phyloP scores from a whole-genome alignment of 2,888 invertebrate species.

The Julus scandinavius region DNA sequence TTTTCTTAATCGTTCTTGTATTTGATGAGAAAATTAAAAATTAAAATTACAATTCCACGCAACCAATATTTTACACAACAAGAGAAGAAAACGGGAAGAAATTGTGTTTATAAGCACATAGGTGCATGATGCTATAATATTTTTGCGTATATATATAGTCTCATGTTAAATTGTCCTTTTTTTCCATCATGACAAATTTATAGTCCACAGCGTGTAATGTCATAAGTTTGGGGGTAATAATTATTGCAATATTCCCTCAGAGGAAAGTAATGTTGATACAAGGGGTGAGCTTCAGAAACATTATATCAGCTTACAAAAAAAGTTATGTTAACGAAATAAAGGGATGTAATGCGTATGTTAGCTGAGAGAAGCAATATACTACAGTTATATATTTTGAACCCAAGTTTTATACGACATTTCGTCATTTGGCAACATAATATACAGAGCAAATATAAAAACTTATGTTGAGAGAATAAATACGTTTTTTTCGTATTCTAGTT shows the following conservation, averaged over 20 bases:
- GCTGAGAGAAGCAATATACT: neutral
- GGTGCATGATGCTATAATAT: neutral
- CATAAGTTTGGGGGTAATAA: neutral
- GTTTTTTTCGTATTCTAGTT: neutral
- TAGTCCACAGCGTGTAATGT: neutral
- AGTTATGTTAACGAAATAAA: neutral
- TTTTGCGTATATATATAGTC: neutral
- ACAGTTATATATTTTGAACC: neutral
- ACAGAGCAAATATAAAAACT: neutral
- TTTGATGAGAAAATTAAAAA: conserved; percentile 52
- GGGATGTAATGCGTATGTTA: neutral
- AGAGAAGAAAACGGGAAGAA: neutral
- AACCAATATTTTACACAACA: neutral
- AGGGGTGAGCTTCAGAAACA: neutral
- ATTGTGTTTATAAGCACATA: neutral
- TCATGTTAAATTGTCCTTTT: conserved; percentile 14
- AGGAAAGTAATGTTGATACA: neutral
- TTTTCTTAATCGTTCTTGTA: conserved; percentile 33
- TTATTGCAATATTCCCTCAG: neutral
- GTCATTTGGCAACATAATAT: neutral
- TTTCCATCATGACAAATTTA: neutral
- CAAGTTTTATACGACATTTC: neutral
- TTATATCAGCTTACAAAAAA: neutral
- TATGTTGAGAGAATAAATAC: neutral
- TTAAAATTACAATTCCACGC: conserved; percentile 48